Percentiles rank a stretch among this genome's conserved stretches.
These are phyloP conservation scores for Mesembrinibis cayennensis DNA, from an alignment of 2,113 vertebrate species.

Conservation along the genomic window DNA sequence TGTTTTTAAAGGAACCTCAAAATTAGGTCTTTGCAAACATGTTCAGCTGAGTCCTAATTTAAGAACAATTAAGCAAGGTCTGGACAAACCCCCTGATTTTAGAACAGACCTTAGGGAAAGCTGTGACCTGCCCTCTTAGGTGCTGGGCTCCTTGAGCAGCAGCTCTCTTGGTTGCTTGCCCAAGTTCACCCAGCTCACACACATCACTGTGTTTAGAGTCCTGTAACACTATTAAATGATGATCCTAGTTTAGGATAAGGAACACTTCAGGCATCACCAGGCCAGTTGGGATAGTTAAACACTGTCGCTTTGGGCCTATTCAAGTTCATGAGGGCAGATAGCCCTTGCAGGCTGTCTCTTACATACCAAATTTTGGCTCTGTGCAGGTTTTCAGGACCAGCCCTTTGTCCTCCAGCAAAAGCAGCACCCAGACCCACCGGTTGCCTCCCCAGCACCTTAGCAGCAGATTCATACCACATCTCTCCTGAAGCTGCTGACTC, in stretches of 20 bases:
- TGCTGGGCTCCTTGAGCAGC: not conserved
- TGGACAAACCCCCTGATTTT: not conserved
- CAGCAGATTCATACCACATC: not conserved
- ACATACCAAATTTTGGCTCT: no score
- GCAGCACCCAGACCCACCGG: rapidly evolving
- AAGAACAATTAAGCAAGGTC: not conserved
- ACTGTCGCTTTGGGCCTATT: not conserved
- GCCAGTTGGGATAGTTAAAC: not conserved
- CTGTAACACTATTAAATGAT: not conserved
- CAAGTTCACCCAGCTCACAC: not conserved
- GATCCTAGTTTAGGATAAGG: not conserved
- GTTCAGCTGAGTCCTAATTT: not conserved
- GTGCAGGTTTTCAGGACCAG: not conserved
- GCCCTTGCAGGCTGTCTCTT: not conserved
- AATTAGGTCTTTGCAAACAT: not conserved
- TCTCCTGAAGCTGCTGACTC: not conserved
- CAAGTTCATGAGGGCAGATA: not conserved
- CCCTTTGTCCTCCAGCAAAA: not conserved
- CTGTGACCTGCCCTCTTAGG: not conserved
- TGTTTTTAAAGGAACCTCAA: not conserved
- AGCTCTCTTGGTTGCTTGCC: not conserved
- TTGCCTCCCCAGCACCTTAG: not conserved
- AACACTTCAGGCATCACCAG: not conserved
- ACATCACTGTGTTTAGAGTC: not conserved
- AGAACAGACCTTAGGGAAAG: not conserved